Percentiles rank a stretch among this genome's conserved stretches.
Conservation (phyloP, 1,140 invertebrate species). For the Macrobrachium nipponense region DNA sequence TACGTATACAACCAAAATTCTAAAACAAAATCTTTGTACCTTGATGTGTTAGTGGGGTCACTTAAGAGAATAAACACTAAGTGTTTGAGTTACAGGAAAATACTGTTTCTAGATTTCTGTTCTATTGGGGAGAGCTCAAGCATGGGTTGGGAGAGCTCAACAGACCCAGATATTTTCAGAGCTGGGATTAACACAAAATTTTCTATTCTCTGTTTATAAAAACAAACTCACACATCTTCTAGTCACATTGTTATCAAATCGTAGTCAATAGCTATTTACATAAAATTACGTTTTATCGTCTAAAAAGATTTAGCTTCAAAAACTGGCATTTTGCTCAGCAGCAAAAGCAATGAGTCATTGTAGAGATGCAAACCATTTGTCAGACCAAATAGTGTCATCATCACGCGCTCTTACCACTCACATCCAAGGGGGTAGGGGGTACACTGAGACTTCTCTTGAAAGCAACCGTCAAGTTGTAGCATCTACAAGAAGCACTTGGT, state of each 20-base stretch:
- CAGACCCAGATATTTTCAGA: slow-evolving; percentile 8
- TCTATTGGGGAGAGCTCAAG: neutral
- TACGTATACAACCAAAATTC: slow-evolving; percentile 18
- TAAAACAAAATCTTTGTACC: slow-evolving; percentile 30
- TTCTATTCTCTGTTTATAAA: neutral
- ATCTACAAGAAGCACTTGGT: slow-evolving; percentile 3
- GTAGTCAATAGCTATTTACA: slow-evolving; percentile 32
- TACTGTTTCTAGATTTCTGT: neutral
- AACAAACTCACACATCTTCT: slow-evolving; percentile 22
- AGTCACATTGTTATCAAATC: slow-evolving; percentile 13
- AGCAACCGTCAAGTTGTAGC: neutral
- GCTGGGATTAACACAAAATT: neutral
- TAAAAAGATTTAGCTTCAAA: neutral
- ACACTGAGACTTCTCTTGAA: neutral
- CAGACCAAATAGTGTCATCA: neutral
- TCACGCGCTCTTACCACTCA: slow-evolving; percentile 13
- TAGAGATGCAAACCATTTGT: neutral
- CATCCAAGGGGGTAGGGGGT: slow-evolving; percentile 21
- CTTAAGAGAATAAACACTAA: neutral
- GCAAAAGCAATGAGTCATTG: too few relatives aligned
- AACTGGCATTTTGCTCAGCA: neutral
- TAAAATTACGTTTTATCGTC: slow-evolving; percentile 12
- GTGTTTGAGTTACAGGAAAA: slow-evolving; percentile 1
- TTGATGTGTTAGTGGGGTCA: slow-evolving; percentile 31
- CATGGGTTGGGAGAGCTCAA: neutral